Evolutionary conservation across 2,888 invertebrate species (phyloP).

Genomic region (Amblyjoppa proteus): DNA sequence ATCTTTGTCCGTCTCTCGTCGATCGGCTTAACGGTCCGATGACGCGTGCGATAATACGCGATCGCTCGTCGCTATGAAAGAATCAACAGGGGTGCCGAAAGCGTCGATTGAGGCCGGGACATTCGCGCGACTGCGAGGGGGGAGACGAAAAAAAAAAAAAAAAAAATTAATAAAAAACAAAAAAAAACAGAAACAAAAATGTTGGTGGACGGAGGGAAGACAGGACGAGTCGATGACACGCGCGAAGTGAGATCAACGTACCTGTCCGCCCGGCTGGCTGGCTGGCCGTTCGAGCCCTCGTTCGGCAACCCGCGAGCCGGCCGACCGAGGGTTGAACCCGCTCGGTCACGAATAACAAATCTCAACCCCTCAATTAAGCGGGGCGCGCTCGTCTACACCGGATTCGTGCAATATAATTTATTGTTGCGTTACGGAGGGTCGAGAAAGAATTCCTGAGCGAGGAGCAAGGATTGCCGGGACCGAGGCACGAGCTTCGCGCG

Average conservation of each 20-base stretch:
- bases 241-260: conserved; percentile 66
- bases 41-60: not conserved
- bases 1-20: not conserved
- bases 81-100: conserved; percentile 31
- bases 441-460: conserved; percentile 60
- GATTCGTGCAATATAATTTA: conserved; percentile 59
- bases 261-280: conserved; percentile 52
- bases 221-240: conserved; percentile 67
- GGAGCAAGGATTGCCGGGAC: conserved; percentile 20
- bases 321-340: conserved; percentile 58
- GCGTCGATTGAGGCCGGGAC: conserved; percentile 28
- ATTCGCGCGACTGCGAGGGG: conserved; percentile 21
- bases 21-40: not conserved
- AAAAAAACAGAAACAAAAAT: not conserved
- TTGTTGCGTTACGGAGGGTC: conserved; percentile 56
- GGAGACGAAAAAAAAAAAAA: not conserved
- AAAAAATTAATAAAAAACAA: not conserved
- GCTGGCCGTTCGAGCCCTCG: conserved; percentile 27
- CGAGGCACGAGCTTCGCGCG: conserved; percentile 13
- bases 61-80: conserved; percentile 10
- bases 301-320: conserved; percentile 7
- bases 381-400: conserved; percentile 42
- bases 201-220: conserved; percentile 6
- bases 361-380: conserved; percentile 67
- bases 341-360: conserved; percentile 67